Evolutionary conservation across 2,888 invertebrate species (phyloP).

Genomic region (Patella pellucida): DNA sequence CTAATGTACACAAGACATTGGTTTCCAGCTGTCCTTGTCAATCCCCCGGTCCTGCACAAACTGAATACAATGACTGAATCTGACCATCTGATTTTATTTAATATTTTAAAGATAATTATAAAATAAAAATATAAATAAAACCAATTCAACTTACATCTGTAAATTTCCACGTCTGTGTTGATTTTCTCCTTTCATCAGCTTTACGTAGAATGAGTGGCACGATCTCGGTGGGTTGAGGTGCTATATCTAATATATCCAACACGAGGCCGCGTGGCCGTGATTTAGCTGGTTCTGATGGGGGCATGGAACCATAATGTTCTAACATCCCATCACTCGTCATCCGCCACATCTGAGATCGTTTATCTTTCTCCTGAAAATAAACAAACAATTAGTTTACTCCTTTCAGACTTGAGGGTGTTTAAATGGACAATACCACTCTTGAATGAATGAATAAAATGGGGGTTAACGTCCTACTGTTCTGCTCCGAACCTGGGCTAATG

Average conservation of each 20-base stretch:
- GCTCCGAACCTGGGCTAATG: too few species aligned
- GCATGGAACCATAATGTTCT: conserved; percentile 88
- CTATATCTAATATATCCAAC: conserved; percentile 89
- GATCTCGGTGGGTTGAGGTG: conserved; percentile 85
- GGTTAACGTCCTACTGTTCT: too few species aligned
- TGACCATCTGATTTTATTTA: too few species aligned
- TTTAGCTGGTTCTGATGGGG: conserved; percentile 71
- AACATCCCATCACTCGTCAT: conserved; percentile 90
- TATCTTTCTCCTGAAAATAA: conserved; percentile 62
- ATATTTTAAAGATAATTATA: not conserved
- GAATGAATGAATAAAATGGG: too few species aligned
- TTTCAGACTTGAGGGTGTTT: too few species aligned
- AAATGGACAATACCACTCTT: too few species aligned
- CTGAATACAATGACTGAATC: too few species aligned
- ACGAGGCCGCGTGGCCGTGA: conserved; percentile 74
- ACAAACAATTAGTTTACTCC: not conserved
- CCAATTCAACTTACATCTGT: conserved; percentile 72
- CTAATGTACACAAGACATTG: too few species aligned
- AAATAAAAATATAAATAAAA: not conserved
- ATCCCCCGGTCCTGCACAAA: too few species aligned
- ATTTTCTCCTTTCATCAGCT: conserved; percentile 85
- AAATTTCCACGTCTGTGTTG: conserved; percentile 94
- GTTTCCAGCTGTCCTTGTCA: too few species aligned
- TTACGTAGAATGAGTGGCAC: conserved; percentile 85
- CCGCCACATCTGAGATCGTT: conserved; percentile 88